These are phyloP conservation scores for Peromyscus polionotus DNA, from an alignment of 2,113 vertebrate genomes.

Conservation along the genomic window DNA sequence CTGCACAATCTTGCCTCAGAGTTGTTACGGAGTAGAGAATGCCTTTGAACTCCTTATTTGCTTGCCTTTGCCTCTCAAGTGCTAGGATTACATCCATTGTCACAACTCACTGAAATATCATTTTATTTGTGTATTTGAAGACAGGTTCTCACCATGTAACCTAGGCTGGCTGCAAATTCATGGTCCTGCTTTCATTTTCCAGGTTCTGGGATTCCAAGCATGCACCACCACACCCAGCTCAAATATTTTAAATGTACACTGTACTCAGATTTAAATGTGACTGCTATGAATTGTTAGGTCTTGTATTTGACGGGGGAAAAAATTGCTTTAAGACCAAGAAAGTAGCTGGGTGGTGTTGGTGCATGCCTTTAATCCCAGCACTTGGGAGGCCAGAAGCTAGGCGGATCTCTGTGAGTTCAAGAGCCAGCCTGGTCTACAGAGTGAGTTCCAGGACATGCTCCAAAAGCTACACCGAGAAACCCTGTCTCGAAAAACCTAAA, in stretches of 20 bases:
- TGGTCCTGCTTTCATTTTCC: neutral
- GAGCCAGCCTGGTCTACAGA: no score
- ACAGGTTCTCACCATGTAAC: neutral
- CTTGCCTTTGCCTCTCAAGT: neutral
- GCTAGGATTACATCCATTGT: neutral
- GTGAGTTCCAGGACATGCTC: no score
- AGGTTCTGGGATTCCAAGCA: neutral
- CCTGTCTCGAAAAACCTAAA: no score
- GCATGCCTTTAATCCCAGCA: no score
- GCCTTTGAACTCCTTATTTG: neutral
- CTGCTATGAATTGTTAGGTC: slow-evolving; percentile 21
- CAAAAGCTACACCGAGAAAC: no score
- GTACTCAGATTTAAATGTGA: slow-evolving; percentile 57
- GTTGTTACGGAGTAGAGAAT: neutral
- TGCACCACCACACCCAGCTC: neutral
- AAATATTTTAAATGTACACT: slow-evolving; percentile 55
- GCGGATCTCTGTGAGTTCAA: no score
- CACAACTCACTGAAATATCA: neutral
- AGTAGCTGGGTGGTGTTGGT: neutral
- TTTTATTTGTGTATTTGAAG: neutral
- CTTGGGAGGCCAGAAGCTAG: no score
- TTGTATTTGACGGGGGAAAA: slow-evolving; percentile 58
- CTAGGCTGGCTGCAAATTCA: neutral
- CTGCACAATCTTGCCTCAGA: neutral
- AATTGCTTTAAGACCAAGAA: neutral